These are phyloP conservation scores for Clitarchus hookeri DNA, from an alignment of 2,888 invertebrate species.

Conservation along the genomic window DNA sequence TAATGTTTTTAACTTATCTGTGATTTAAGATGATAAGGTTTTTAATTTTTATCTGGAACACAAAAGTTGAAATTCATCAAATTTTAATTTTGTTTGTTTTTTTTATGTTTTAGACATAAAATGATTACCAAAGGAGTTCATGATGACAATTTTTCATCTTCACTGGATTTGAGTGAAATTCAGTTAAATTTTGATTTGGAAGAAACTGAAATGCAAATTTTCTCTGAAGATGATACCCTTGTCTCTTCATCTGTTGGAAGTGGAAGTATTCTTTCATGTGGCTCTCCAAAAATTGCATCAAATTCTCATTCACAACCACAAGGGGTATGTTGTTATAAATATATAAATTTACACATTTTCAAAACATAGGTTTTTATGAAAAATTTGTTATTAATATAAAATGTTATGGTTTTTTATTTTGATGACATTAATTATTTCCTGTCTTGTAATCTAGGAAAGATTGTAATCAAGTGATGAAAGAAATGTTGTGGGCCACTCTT, in stretches of 20 bases:
- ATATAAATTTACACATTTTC: background rate
- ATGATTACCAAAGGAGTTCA: conserved; percentile 50
- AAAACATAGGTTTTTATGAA: too few relatives aligned
- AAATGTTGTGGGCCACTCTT: too few relatives aligned
- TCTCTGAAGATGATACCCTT: conserved; percentile 82
- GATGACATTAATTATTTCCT: too few relatives aligned
- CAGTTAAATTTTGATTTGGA: conserved; percentile 82
- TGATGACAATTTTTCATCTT: conserved; percentile 53
- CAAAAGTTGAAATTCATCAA: too few relatives aligned
- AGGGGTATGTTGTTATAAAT: conserved; percentile 11
- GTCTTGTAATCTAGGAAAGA: too few relatives aligned
- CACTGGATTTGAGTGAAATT: conserved; percentile 79
- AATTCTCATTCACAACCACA: background rate
- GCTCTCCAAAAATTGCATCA: conserved; percentile 29
- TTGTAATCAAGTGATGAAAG: too few relatives aligned
- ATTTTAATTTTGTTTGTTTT: too few relatives aligned
- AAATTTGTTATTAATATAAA: too few relatives aligned
- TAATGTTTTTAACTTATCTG: too few relatives aligned
- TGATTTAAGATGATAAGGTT: too few relatives aligned
- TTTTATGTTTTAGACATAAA: conserved; percentile 31
- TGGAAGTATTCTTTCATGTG: conserved; percentile 40
- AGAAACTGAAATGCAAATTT: conserved; percentile 83
- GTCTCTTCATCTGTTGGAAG: conserved; percentile 52
- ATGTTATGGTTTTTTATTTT: too few relatives aligned
- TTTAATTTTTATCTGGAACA: too few relatives aligned